phyloP scores from a whole-genome alignment of 2,113 vertebrate species.

The Lasiurus borealis region DNA sequence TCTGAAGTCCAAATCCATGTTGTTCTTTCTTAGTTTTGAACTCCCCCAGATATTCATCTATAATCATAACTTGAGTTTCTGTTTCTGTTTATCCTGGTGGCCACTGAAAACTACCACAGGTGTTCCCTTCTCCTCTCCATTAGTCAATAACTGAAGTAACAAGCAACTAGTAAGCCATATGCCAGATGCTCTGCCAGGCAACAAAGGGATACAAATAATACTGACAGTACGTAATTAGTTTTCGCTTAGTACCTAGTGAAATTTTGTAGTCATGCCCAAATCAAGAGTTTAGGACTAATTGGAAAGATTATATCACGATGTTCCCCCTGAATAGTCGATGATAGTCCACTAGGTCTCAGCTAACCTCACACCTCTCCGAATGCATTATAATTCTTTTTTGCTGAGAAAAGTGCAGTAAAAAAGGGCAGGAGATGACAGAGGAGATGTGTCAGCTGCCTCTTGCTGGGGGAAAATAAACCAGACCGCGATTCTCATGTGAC shows the following conservation, averaged over 20 bases:
- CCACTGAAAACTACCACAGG: background rate
- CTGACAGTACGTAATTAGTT: background rate
- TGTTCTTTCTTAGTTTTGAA: background rate
- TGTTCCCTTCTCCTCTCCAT: slow-evolving; percentile 2
- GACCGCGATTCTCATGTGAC: background rate
- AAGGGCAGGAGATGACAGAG: background rate
- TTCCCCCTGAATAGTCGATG: background rate
- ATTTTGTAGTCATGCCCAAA: background rate
- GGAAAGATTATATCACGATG: background rate
- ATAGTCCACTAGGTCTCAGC: background rate
- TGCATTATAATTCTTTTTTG: accelerated
- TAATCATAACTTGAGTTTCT: background rate
- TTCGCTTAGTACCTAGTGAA: slow-evolving; percentile 42
- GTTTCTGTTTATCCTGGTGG: slow-evolving; percentile 8
- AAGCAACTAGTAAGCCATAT: slow-evolving; percentile 28
- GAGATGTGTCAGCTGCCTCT: background rate
- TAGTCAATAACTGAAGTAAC: slow-evolving; percentile 62
- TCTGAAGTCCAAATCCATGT: background rate
- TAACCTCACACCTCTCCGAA: background rate
- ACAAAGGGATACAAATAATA: slow-evolving; percentile 15
- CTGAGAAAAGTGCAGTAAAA: background rate
- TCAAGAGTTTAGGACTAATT: background rate
- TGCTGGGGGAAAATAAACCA: background rate
- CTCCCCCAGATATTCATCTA: background rate
- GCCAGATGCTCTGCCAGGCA: slow-evolving; percentile 45